phyloP scores from a whole-genome alignment of 2,113 vertebrate species.

The Anguilla japonica region DNA sequence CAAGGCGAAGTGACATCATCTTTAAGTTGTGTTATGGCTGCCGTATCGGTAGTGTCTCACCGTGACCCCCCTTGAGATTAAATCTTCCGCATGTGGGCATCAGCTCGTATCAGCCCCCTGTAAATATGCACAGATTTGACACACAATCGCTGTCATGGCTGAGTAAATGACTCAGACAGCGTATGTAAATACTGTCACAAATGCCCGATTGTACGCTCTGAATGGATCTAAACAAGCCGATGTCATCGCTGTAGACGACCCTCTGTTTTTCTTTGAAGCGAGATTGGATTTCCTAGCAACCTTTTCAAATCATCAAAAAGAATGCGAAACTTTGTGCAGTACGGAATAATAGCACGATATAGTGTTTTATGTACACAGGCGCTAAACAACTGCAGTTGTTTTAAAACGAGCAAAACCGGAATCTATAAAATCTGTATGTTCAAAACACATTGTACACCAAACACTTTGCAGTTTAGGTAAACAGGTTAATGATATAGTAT shows the following conservation, averaged over 20 bases:
- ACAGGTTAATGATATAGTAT: background rate
- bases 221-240: background rate
- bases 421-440: background rate
- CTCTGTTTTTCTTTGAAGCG: background rate
- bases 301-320: background rate
- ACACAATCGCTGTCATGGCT: background rate
- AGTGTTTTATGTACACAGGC: background rate
- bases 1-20: background rate
- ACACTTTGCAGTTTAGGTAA: background rate
- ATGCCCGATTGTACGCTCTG: background rate
- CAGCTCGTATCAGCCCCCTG: background rate
- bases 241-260: background rate
- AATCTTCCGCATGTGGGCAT: background rate
- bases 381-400: background rate
- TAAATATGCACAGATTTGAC: background rate
- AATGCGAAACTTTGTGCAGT: background rate
- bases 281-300: background rate
- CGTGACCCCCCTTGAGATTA: background rate
- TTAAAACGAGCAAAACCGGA: background rate
- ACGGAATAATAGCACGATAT: background rate
- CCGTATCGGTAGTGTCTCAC: background rate
- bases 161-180: background rate
- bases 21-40: background rate
- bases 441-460: background rate
- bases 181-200: background rate